Evolutionary conservation across 2,888 invertebrate species (phyloP).

Genomic region (Acronicta psi): DNA sequence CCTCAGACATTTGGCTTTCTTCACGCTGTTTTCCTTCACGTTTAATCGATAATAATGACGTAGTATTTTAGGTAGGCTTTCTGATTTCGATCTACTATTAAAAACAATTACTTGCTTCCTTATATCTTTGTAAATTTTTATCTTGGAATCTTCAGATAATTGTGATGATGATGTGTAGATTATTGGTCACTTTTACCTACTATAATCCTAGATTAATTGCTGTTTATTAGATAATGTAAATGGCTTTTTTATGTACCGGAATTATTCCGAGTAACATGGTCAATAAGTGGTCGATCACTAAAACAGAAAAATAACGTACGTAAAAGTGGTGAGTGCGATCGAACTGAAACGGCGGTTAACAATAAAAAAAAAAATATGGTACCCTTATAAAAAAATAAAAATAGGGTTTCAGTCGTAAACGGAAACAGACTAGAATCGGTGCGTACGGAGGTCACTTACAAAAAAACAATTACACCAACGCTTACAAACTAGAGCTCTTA

Average conservation of each 20-base stretch:
- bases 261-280: background rate
- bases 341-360: no score
- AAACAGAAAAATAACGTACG: background rate
- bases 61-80: no score
- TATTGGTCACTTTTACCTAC: background rate
- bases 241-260: constrained; percentile 36
- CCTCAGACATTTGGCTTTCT: no score
- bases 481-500: no score
- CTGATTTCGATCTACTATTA: constrained; percentile 6
- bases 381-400: no score
- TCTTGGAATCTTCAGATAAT: background rate
- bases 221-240: constrained; percentile 20
- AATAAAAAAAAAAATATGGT: no score
- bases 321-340: background rate
- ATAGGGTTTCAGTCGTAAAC: no score
- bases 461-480: no score
- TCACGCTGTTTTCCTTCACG: no score
- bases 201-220: constrained; percentile 1
- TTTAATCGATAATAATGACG: no score
- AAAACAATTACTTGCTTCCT: constrained; percentile 5
- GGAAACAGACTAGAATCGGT: no score
- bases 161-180: background rate
- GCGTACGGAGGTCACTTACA: no score
- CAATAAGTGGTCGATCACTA: background rate
- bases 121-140: background rate